Percentiles rank a stretch among this genome's conserved stretches.
phyloP scores from a whole-genome alignment of 2,113 vertebrate species.

The Verasper variegatus region DNA sequence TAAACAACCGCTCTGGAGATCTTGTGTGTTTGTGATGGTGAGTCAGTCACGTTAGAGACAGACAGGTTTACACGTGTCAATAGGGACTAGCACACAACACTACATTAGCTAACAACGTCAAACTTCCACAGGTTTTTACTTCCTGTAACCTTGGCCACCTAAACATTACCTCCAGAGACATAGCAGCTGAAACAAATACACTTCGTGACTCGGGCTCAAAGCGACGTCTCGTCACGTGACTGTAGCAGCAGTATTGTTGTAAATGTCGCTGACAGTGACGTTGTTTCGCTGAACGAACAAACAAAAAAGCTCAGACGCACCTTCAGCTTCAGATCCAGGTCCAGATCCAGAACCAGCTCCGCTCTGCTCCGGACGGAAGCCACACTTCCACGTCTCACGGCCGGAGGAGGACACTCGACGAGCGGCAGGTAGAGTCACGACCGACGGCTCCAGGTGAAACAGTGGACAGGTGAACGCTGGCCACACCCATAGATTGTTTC shows the following conservation, averaged over 20 bases:
- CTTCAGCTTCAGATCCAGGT: constrained; percentile 52
- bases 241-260: not conserved
- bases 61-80: constrained; percentile 6
- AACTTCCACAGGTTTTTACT: constrained; percentile 25
- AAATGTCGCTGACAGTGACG: constrained; percentile 5
- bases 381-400: constrained; percentile 51
- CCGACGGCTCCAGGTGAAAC: constrained; percentile 36
- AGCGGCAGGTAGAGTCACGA: constrained; percentile 5
- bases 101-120: constrained; percentile 9
- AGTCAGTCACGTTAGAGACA: constrained; percentile 2
- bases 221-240: not conserved
- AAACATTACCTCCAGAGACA: not conserved
- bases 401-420: constrained; percentile 25
- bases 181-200: not conserved
- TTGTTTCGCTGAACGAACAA: constrained; percentile 34
- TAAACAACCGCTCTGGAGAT: not conserved
- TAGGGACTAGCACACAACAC: not conserved
- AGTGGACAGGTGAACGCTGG: constrained; percentile 65
- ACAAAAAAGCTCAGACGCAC: constrained; percentile 50
- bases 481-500: constrained; percentile 59
- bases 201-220: not conserved
- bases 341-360: constrained; percentile 26
- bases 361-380: constrained; percentile 64
- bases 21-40: not conserved
- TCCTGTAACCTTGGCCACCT: constrained; percentile 47